Evolutionary conservation across 1,140 invertebrate species (phyloP).

Genomic region (Amphibalanus amphitrite): DNA sequence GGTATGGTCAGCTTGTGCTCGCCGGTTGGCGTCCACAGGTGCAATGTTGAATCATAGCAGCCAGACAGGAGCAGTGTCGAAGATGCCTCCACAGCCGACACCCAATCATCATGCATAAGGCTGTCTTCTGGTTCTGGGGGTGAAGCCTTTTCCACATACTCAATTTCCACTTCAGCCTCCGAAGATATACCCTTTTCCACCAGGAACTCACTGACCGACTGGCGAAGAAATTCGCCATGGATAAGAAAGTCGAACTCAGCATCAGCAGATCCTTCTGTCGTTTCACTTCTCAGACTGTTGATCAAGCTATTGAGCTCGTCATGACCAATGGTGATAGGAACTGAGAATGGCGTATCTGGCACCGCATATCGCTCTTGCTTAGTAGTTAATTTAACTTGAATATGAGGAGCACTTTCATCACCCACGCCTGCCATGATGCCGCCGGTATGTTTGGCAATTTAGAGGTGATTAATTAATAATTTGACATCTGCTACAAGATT

Average conservation of each 20-base stretch:
- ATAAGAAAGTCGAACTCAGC: slow-evolving; percentile 2
- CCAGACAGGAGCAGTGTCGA: not conserved
- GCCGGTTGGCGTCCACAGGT: slow-evolving; percentile 71
- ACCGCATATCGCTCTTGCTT: not conserved
- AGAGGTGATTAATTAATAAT: not conserved
- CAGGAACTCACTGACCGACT: not conserved
- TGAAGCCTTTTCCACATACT: not conserved
- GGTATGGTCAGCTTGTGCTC: slow-evolving; percentile 62
- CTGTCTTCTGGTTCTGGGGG: not conserved
- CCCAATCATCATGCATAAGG: slow-evolving; percentile 3
- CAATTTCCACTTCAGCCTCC: not conserved
- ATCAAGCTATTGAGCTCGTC: not conserved
- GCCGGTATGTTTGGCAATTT: not conserved
- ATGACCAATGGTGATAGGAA: not conserved
- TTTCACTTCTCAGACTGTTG: not conserved
- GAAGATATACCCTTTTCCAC: not conserved
- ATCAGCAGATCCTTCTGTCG: not conserved
- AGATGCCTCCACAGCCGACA: not conserved
- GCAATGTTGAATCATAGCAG: slow-evolving; percentile 28
- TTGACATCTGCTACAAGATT: too few species aligned
- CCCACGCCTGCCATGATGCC: not conserved
- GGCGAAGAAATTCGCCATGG: not conserved
- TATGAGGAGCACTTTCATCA: not conserved
- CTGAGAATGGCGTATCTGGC: not conserved
- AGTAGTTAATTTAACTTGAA: not conserved